These are phyloP conservation scores for Ctenomys sociabilis DNA, from an alignment of 2,113 vertebrate species.

Conservation along the genomic window DNA sequence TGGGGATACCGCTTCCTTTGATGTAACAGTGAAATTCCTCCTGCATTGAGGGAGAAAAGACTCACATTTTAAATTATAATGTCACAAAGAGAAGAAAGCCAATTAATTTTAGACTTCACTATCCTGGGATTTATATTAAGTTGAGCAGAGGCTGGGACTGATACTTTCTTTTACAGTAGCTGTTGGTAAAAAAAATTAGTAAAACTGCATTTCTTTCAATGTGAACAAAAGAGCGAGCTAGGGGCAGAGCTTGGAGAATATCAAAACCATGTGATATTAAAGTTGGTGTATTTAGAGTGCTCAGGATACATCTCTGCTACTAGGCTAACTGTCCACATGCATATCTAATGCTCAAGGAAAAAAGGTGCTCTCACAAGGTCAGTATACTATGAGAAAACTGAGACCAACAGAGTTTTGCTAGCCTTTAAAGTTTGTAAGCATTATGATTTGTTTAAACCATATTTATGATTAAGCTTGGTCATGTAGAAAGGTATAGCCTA, in stretches of 20 bases:
- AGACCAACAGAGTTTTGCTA: conserved; percentile 2
- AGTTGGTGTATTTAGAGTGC: neutral
- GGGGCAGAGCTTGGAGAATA: neutral
- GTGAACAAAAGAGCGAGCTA: neutral
- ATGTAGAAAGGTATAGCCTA: neutral
- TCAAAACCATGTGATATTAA: neutral
- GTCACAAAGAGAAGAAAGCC: conserved; percentile 53
- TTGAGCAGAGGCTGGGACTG: conserved; percentile 26
- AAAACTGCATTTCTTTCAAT: conserved; percentile 22
- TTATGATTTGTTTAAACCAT: neutral
- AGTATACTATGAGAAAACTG: neutral
- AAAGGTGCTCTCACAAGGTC: neutral
- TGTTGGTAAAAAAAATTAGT: conserved; percentile 56
- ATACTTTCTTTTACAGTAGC: conserved; percentile 42
- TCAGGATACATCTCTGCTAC: neutral
- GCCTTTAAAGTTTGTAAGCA: neutral
- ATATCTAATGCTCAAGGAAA: conserved; percentile 2
- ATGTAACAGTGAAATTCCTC: conserved; percentile 49
- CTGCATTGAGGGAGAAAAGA: conserved; percentile 28
- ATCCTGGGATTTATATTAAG: conserved; percentile 58
- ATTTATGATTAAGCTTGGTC: neutral
- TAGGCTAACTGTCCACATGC: neutral
- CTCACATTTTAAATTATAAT: conserved; percentile 63
- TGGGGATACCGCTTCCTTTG: neutral
- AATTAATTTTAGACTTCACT: conserved; percentile 71